Base-by-base conservation (phyloP, 2,113 vertebrate species). In the Seriola dumerili region DNA sequence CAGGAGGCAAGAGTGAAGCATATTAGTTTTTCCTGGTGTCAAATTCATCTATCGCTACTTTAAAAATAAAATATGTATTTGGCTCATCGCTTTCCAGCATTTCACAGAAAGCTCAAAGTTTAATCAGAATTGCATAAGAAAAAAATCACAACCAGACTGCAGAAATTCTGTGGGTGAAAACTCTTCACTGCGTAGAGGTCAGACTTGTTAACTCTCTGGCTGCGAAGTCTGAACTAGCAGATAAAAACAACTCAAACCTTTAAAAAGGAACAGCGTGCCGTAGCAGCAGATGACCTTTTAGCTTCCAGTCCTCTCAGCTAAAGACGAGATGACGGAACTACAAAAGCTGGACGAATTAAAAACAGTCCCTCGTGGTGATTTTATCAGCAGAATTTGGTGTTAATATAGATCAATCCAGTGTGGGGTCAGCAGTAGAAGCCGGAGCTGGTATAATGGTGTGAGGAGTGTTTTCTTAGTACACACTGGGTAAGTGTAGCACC, bases 101-200 rank as follows among this genome's bases (percentile, higher is more conserved):
- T 77, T 81, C 59, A 66, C 69, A 59, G 67, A 25, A n/a, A 11
- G 50, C 21, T 19, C 59, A 42, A 65, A 57, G 59, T 16, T 83
- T 72, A 40, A 42, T 6, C 5, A 44, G 32, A 68, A 38, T 44
- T 70, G 63, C 1, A 11, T 63, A 36, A 76, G 52, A 77, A 40
- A 23, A 54, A 10, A 69, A 64, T 69, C 21, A 25, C 21, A 73
- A 46, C 50, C 25, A 59, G 16, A 65, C 44, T 19, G 2, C 59
- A 19, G 66, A 5, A 3, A 19, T 65, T 8, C 19, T 11, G 67
- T 25, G 23, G 46, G 44, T 2, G 62, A 52, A 29, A 71, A 75
- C 32, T 17, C 50, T 46, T 70, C 19, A 1, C 25, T 54, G 65
- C 29, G 5, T 4, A 40, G 13, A 67, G 66, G 61, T 40, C 34